These are phyloP conservation scores for Epinephelus moara DNA, from an alignment of 2,113 vertebrate genomes.

Conservation along the genomic window DNA sequence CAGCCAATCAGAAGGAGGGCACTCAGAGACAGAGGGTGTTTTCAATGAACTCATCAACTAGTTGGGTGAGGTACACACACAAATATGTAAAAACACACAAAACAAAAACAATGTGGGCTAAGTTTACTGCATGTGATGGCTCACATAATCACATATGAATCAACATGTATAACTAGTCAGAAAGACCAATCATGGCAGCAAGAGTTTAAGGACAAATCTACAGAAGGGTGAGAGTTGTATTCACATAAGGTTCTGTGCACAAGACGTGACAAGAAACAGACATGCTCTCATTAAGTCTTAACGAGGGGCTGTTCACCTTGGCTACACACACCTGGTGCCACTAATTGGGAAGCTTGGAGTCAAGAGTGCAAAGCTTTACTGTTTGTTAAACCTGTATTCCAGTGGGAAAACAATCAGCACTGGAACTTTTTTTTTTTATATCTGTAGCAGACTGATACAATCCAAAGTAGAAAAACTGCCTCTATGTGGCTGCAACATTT, in stretches of 20 bases:
- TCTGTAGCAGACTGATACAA: background rate
- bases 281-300: background rate
- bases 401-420: background rate
- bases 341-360: background rate
- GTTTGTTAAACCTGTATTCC: constrained; percentile 11
- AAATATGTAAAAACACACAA: background rate
- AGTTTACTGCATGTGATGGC: background rate
- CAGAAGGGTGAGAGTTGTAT: background rate
- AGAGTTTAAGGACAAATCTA: too few species aligned
- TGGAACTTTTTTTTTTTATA: background rate
- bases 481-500: background rate
- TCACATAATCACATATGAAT: background rate
- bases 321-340: constrained; percentile 10
- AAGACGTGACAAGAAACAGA: background rate
- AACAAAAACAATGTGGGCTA: background rate
- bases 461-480: background rate
- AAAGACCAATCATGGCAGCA: too few species aligned
- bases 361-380: background rate
- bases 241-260: background rate
- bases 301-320: background rate
- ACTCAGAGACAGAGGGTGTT: constrained; percentile 6
- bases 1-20: constrained; percentile 22
- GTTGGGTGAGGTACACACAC: background rate
- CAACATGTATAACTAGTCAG: too few species aligned
- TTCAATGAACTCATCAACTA: constrained; percentile 2